A percentile compares a stretch with the other conserved stretches of the same genome.
These are phyloP conservation scores for Goniozus legneri DNA, from an alignment of 1,140 invertebrate genomes.

Conservation along the genomic window DNA sequence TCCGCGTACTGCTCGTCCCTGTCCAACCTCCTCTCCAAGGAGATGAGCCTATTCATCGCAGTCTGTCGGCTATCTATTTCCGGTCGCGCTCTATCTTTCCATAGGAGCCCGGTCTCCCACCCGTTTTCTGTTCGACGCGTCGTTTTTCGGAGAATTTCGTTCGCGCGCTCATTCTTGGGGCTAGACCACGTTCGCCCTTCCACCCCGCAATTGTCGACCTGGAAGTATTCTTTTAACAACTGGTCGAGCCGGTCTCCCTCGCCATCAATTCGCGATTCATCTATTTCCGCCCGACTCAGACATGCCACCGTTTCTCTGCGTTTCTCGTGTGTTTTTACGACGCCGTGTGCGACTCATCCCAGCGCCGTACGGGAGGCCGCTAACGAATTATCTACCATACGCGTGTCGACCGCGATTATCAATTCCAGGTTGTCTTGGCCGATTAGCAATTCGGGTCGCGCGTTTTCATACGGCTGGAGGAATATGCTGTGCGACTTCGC, in stretches of 20 bases:
- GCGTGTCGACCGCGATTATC: neutral
- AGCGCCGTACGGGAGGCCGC: neutral
- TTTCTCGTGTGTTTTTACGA: neutral
- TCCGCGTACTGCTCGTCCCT: conserved; percentile 3
- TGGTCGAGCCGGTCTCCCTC: neutral
- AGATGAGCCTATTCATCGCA: conserved; percentile 4
- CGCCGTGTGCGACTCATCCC: conserved; percentile 15
- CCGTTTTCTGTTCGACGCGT: neutral
- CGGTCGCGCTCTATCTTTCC: neutral
- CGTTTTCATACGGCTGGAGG: neutral
- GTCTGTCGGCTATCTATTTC: conserved; percentile 6
- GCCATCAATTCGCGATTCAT: neutral
- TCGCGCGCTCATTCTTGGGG: neutral
- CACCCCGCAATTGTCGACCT: neutral
- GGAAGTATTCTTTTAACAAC: neutral
- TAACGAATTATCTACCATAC: neutral
- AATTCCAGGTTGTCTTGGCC: conserved; percentile 12
- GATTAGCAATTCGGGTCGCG: conserved; percentile 1
- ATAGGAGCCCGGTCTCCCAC: conserved; percentile 22
- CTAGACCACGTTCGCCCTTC: neutral
- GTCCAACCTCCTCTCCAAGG: conserved; percentile 12
- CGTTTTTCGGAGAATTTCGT: neutral
- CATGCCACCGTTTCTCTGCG: neutral
- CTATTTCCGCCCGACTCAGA: neutral
- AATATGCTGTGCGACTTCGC: neutral